These are phyloP conservation scores for Pegoplata infirma DNA, from an alignment of 2,888 invertebrate species.

Conservation along the genomic window DNA sequence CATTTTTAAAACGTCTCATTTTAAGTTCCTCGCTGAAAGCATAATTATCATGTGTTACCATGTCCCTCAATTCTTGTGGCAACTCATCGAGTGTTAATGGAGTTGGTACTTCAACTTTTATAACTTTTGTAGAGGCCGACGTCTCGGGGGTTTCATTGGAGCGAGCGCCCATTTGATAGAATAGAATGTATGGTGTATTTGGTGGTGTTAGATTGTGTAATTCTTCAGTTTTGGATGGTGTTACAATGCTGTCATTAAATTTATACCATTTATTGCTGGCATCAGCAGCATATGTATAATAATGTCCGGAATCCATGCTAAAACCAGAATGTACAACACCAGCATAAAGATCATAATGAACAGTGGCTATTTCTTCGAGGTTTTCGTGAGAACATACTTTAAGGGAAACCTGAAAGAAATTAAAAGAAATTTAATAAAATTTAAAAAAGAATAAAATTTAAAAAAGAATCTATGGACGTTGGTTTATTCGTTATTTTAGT, in stretches of 20 bases:
- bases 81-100: constrained; percentile 74
- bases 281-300: constrained; percentile 89
- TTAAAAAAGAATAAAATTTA: too few species aligned
- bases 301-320: constrained; percentile 91
- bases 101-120: constrained; percentile 70
- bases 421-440: too few species aligned
- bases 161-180: constrained; percentile 81
- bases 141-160: constrained; percentile 68
- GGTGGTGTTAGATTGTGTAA: constrained; percentile 83
- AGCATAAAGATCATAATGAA: constrained; percentile 86
- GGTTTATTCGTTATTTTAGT: too few species aligned
- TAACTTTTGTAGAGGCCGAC: constrained; percentile 69
- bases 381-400: constrained; percentile 77
- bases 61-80: constrained; percentile 74
- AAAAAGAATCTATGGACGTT: too few species aligned
- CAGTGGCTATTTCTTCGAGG: constrained; percentile 73
- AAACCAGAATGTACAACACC: constrained; percentile 91
- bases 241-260: constrained; percentile 89
- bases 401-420: constrained; percentile 70
- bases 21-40: constrained; percentile 73
- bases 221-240: constrained; percentile 81
- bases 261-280: constrained; percentile 83
- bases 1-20: constrained; percentile 70
- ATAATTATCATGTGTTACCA: constrained; percentile 74
- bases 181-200: constrained; percentile 90